A percentile compares a stretch with the other conserved stretches of the same genome.
Evolutionary conservation across 2,888 invertebrate species (phyloP).

Genomic region (Zelleria hepariella): DNA sequence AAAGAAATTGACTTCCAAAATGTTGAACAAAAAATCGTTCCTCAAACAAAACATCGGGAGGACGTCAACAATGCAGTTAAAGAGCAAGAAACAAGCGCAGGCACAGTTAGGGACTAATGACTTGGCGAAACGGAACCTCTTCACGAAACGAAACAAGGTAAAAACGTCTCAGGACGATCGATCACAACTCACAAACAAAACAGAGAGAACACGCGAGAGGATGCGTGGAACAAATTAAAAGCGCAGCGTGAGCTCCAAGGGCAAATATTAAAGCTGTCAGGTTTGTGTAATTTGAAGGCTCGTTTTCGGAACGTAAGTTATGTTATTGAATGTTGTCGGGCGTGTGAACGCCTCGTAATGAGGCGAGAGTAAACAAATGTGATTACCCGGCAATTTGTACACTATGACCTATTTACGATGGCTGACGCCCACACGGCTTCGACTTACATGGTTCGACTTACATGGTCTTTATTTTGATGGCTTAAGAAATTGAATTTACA

Average conservation of each 20-base stretch:
- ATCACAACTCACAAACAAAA: slow-evolving; percentile 64
- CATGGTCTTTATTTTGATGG: too few relatives aligned
- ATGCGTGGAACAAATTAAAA: slow-evolving; percentile 70
- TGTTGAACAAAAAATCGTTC: not conserved
- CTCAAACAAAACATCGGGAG: not conserved
- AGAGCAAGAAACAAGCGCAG: not conserved
- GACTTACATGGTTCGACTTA: too few relatives aligned
- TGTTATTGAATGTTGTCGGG: slow-evolving; percentile 62
- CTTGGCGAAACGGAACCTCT: slow-evolving; percentile 62
- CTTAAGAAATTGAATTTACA: not conserved
- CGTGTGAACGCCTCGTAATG: slow-evolving; percentile 41
- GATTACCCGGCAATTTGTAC: slow-evolving; percentile 12
- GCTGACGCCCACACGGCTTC: not conserved
- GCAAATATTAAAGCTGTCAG: slow-evolving; percentile 70
- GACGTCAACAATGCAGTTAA: not conserved
- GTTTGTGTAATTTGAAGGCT: slow-evolving; percentile 65
- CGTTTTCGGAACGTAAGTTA: slow-evolving; percentile 62
- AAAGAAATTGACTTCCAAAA: not conserved
- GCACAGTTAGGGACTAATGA: slow-evolving; percentile 40
- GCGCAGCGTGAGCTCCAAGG: slow-evolving; percentile 63
- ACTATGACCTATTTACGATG: not conserved
- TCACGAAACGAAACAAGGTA: slow-evolving; percentile 62
- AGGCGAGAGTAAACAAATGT: slow-evolving; percentile 36
- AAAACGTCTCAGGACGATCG: slow-evolving; percentile 63
- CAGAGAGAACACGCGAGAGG: slow-evolving; percentile 61